Evolutionary conservation across 2,113 vertebrate species (phyloP).

Genomic region (Vombatus ursinus): DNA sequence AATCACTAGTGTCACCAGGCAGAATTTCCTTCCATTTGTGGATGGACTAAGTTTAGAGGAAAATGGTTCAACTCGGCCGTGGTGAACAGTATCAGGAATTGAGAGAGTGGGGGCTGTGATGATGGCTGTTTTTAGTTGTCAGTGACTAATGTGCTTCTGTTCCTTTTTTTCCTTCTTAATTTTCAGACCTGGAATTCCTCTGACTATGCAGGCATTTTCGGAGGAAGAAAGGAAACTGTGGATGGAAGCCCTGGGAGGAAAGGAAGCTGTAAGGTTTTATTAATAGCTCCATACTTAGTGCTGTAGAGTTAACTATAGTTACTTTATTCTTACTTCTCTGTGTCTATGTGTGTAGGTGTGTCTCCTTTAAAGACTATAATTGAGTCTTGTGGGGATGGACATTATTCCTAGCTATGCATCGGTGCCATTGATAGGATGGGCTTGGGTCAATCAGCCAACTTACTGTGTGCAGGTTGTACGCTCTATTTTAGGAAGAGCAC

Average conservation of each 20-base stretch:
- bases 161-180: constrained; percentile 26
- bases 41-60: background rate
- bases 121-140: rapidly evolving
- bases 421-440: background rate
- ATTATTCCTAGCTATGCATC: constrained; percentile 8
- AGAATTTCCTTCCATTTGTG: background rate
- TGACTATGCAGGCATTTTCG: constrained; percentile 95
- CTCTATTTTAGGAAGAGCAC: background rate
- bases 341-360: background rate
- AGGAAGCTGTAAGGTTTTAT: constrained; percentile 91
- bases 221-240: constrained; percentile 95
- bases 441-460: constrained; percentile 11
- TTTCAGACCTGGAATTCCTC: constrained; percentile 89
- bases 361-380: background rate
- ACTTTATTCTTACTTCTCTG: background rate
- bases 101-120: background rate
- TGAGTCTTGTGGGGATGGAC: background rate
- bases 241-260: constrained; percentile 97
- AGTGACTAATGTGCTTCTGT: background rate
- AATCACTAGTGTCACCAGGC: background rate
- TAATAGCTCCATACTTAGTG: background rate
- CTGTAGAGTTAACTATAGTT: background rate
- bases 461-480: background rate
- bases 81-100: background rate
- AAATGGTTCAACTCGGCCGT: background rate